Evolutionary conservation across 1,140 invertebrate genomes (phyloP), one percentile per base, ranked within the genome.

Genomic region (Sycobia sp.): DNA sequence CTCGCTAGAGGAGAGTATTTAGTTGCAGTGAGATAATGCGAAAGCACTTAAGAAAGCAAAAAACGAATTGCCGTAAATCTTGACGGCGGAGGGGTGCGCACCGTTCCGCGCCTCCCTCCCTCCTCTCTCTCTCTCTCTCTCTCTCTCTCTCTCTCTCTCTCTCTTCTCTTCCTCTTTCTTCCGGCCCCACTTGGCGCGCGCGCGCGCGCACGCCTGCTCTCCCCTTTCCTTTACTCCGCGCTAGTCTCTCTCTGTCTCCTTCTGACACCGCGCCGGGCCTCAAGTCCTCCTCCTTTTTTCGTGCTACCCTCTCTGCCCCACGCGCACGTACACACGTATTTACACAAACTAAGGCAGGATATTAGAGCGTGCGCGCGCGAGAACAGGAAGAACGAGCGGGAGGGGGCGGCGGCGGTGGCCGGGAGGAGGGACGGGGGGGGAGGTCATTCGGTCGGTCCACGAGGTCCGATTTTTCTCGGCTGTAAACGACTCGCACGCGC

Each of bases 381-480:
- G 60, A 20, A 46, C 22, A 25, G 7, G 14, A 13, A 53, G n/a
- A 39, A 36, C 23, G 29, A 34, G 46, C 14, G 34, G 25, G 47
- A 55, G 50, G 32, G n/a, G n/a, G n/a, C n/a, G n/a, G n/a, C n/a
- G n/a, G n/a, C n/a, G n/a, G n/a, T n/a, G n/a, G n/a, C n/a, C n/a
- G n/a, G n/a, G n/a, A n/a, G n/a, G n/a, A n/a, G n/a, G n/a, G n/a
- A n/a, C n/a, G n/a, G n/a, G n/a, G n/a, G n/a, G 41, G 64, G 69
- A 72, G 74, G 72, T 76, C 74, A 73, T 76, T 79, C 71, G 69
- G n/a, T n/a, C n/a, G n/a, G 73, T 72, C 70, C 71, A 76, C 71
- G 69, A 70, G 71, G 71, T 72, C 71, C 71, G 76, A 80, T 77
- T 80, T 76, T 80, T 75, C 69, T 72, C 74, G 73, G 76, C 70